These are phyloP conservation scores for Macrobrachium nipponense DNA, from an alignment of 1,140 invertebrate species.

Conservation along the genomic window DNA sequence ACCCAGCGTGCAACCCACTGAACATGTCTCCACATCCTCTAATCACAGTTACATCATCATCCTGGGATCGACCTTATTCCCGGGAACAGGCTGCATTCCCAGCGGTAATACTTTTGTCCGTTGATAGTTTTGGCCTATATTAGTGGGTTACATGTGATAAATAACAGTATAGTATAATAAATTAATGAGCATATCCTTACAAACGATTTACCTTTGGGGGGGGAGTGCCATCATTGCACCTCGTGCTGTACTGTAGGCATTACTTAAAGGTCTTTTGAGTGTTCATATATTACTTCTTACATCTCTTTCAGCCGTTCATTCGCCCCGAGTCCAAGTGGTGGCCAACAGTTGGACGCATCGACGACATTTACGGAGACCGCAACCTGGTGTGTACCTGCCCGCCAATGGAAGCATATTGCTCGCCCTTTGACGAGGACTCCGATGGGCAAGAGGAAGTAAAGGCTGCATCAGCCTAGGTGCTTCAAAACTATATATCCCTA, in stretches of 20 bases:
- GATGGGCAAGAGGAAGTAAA: too few species aligned
- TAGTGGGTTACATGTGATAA: background rate
- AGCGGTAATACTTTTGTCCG: slow-evolving; percentile 76
- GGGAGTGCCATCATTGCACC: too few species aligned
- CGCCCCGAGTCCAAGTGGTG: slow-evolving; percentile 90
- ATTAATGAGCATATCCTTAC: slow-evolving; percentile 35
- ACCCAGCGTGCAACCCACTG: slow-evolving; percentile 88
- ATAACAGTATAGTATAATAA: slow-evolving; percentile 27
- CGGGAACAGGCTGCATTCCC: slow-evolving; percentile 96
- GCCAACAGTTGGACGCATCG: slow-evolving; percentile 96
- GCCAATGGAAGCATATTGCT: slow-evolving; percentile 75
- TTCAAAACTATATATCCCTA: too few species aligned
- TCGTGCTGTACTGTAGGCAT: too few species aligned
- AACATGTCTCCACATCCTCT: slow-evolving; percentile 98
- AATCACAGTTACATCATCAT: slow-evolving; percentile 82
- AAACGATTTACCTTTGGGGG: too few species aligned
- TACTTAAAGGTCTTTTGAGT: too few species aligned
- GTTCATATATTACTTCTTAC: slow-evolving; percentile 61
- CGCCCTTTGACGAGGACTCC: slow-evolving; percentile 48
- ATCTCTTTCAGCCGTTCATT: slow-evolving; percentile 81
- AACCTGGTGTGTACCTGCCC: slow-evolving; percentile 97
- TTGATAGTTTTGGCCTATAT: too few species aligned
- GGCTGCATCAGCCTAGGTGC: too few species aligned
- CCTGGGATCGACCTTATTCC: slow-evolving; percentile 94
- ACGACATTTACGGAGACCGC: slow-evolving; percentile 98